phyloP scores from a whole-genome alignment of 1,140 invertebrate species.

The Neuroterus valhalla region DNA sequence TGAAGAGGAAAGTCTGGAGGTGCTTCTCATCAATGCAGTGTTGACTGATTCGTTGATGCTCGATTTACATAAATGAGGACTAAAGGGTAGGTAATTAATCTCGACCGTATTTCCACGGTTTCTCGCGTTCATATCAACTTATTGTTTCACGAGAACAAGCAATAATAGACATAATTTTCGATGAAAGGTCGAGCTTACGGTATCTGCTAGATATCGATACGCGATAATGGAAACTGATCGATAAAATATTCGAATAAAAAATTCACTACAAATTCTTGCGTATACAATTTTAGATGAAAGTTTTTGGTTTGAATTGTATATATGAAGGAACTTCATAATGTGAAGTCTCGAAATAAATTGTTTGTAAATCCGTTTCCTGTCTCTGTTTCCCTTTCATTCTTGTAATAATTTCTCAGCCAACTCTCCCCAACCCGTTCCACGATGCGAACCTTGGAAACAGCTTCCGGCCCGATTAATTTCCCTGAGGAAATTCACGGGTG shows the following conservation, averaged over 20 bases:
- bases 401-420: slow-evolving; percentile 3
- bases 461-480: slow-evolving; percentile 57
- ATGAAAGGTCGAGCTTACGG: slow-evolving; percentile 49
- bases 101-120: slow-evolving; percentile 49
- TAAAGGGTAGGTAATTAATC: slow-evolving; percentile 53
- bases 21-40: not conserved
- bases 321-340: not conserved
- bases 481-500: slow-evolving; percentile 60
- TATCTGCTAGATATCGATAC: slow-evolving; percentile 4
- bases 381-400: slow-evolving; percentile 8
- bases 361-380: slow-evolving; percentile 7
- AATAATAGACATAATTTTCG: slow-evolving; percentile 56
- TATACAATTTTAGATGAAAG: not conserved
- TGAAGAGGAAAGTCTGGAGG: not conserved
- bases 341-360: not conserved
- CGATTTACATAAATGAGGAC: slow-evolving; percentile 5
- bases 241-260: not conserved
- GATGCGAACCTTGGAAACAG: slow-evolving; percentile 45
- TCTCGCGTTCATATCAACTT: slow-evolving; percentile 47
- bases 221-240: slow-evolving; percentile 6
- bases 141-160: slow-evolving; percentile 48
- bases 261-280: not conserved
- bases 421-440: not conserved
- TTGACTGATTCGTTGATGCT: slow-evolving; percentile 33
- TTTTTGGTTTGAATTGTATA: not conserved